Base-by-base conservation (phyloP, 2,888 invertebrate genomes). In the Sinopyrophorus schimmeli region DNA sequence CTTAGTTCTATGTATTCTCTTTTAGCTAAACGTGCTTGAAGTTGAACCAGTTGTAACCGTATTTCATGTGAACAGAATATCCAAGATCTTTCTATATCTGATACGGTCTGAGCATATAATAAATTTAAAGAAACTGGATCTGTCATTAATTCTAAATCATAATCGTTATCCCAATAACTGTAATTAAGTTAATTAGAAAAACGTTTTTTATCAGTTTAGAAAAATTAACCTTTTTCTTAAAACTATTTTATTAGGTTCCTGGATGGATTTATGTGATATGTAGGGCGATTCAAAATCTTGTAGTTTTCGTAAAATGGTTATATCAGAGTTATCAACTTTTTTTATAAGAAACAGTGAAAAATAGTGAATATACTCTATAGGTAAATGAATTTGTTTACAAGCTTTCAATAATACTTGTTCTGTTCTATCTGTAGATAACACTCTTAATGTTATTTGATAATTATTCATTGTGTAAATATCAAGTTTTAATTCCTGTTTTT, bases 221-320 rank as follows among this genome's bases (percentile, higher is more conserved):
- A n/a, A n/a, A n/a, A n/a, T n/a, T n/a, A 70, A 89, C 89, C 87
- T 88, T 78, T 92, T 96, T 63, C 92, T 82, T 58, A 96, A 77
- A 57, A 93, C 85, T 72, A 97, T 84, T 76, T 86, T 70, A 57
- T 73, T 86, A 69, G 84, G 83, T 56, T 84, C 85, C 53, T 84
- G 83, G 48, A 88, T 82, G 71, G 86, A 84, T 69, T 88, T 88
- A 60, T 91, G 85, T 40, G 96, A 93, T 75, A 97, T 89, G 75
- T 88, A 92, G 1, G 98, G 97, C 58, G 95, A 92, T 79, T 99
- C 98, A 78, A 95, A 98, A 73, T 97, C 91, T 76, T 96, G 92
- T 56, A 99, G 77, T 71, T 91, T 92, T 60, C 96, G 83, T 54
- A 95, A 76, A 63, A 94, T 84, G 76, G 81, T 77, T 66, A 83